Conservation (phyloP, 2,113 vertebrate genomes). For the Channa argus region DNA sequence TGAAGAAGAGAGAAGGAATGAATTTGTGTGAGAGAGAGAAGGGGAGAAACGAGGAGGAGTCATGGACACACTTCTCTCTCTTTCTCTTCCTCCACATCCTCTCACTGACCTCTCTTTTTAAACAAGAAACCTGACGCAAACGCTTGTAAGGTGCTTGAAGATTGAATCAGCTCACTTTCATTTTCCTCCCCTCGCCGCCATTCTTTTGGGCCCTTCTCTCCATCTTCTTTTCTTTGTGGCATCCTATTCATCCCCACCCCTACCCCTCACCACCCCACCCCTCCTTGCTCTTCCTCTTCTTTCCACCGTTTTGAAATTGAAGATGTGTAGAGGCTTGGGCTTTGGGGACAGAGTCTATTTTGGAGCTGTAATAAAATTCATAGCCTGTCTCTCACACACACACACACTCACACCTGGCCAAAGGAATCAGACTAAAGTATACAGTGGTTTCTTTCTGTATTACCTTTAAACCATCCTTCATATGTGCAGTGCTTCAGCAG, state of each 20-base stretch:
- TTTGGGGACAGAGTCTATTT: slow-evolving; percentile 82
- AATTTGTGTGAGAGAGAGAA: slow-evolving; percentile 27
- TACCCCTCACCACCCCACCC: too few species aligned
- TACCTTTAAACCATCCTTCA: slow-evolving; percentile 75
- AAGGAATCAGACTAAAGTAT: slow-evolving; percentile 67
- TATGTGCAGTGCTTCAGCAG: slow-evolving; percentile 62
- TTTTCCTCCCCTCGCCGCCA: slow-evolving; percentile 59
- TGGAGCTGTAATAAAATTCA: slow-evolving; percentile 85
- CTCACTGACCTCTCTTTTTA: slow-evolving; percentile 78
- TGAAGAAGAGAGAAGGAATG: slow-evolving; percentile 83
- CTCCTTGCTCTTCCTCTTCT: slow-evolving; percentile 57
- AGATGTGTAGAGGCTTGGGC: slow-evolving; percentile 83
- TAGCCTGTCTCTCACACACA: slow-evolving; percentile 69
- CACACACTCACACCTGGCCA: slow-evolving; percentile 58
- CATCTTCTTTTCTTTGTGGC: slow-evolving; percentile 45
- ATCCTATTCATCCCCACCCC: slow-evolving; percentile 46
- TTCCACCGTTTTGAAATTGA: slow-evolving; percentile 81
- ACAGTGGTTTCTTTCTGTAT: slow-evolving; percentile 71
- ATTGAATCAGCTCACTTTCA: slow-evolving; percentile 84
- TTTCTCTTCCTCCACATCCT: slow-evolving; percentile 56
- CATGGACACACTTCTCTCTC: slow-evolving; percentile 65
- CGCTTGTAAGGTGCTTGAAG: slow-evolving; percentile 84
- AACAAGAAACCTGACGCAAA: slow-evolving; percentile 86
- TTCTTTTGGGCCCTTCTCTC: slow-evolving; percentile 65
- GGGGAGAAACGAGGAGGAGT: slow-evolving; percentile 69